Percentiles rank a stretch among this genome's conserved stretches.
Evolutionary conservation across 2,113 vertebrate species (phyloP).

Genomic region (Lagopus leucura): DNA sequence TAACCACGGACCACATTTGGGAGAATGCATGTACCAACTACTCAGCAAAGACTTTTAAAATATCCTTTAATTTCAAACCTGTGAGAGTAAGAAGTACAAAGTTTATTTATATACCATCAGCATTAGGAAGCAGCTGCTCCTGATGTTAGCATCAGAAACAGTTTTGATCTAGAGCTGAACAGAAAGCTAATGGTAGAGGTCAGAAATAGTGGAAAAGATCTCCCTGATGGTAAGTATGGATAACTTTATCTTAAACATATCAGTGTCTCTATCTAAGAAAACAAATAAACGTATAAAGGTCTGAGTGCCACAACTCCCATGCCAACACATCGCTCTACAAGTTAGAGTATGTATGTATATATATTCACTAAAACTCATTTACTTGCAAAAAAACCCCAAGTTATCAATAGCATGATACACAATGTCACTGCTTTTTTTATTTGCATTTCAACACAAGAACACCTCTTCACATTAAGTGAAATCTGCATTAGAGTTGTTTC

Average conservation of each 20-base stretch:
- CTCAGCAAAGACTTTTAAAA: slow-evolving; percentile 19
- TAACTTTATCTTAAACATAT: neutral
- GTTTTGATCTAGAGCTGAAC: neutral
- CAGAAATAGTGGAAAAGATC: neutral
- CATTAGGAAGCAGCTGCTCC: slow-evolving; percentile 1
- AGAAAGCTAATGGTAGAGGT: neutral
- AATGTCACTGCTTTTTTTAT: neutral
- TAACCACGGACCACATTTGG: neutral
- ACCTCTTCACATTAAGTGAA: neutral
- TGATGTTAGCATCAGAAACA: neutral
- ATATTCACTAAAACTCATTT: neutral
- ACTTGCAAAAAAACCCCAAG: neutral
- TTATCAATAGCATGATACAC: neutral
- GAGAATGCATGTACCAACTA: neutral
- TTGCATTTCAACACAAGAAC: neutral
- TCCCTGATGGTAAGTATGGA: neutral
- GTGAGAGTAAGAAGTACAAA: slow-evolving; percentile 20
- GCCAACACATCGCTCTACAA: neutral
- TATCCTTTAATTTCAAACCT: slow-evolving; percentile 1
- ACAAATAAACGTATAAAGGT: neutral
- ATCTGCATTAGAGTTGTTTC: neutral
- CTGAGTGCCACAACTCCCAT: neutral
- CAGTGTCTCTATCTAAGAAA: neutral
- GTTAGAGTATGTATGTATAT: neutral
- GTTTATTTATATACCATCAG: neutral